phyloP scores from a whole-genome alignment of 2,113 vertebrate genomes.

The Chascanopsetta lugubris region DNA sequence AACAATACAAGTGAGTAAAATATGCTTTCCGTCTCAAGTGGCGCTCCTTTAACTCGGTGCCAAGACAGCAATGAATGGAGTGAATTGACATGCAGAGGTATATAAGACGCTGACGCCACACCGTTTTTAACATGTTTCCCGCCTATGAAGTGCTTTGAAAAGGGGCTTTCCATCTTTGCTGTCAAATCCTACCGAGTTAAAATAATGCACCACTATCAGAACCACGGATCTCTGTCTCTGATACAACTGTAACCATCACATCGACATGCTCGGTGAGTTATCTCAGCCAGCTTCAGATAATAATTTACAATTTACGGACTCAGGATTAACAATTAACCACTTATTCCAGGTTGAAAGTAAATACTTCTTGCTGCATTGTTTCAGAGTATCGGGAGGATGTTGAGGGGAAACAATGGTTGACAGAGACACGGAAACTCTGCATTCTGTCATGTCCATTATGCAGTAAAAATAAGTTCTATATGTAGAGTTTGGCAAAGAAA shows the following conservation, averaged over 20 bases:
- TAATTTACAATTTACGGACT: conserved; percentile 52
- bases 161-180: conserved; percentile 12
- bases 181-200: conserved; percentile 11
- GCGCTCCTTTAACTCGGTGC: background rate
- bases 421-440: conserved; percentile 6
- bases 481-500: background rate
- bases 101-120: background rate
- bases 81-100: no score
- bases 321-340: conserved; percentile 68
- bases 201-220: conserved; percentile 32
- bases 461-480: background rate
- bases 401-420: conserved; percentile 10
- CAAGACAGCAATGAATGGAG: background rate
- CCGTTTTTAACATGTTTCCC: conserved; percentile 14
- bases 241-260: conserved; percentile 15
- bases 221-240: conserved; percentile 26
- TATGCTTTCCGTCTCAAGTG: conserved; percentile 8
- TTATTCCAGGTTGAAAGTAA: conserved; percentile 5
- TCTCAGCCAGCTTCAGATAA: conserved; percentile 35
- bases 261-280: background rate
- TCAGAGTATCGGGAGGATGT: background rate
- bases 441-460: no score
- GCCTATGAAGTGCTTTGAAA: conserved; percentile 22
- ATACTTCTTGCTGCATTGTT: conserved; percentile 6
- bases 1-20: conserved; percentile 20